A percentile compares a stretch with the other conserved stretches of the same genome.
These are phyloP conservation scores for Zootoca vivipara DNA, from an alignment of 2,113 vertebrate genomes.

Conservation along the genomic window DNA sequence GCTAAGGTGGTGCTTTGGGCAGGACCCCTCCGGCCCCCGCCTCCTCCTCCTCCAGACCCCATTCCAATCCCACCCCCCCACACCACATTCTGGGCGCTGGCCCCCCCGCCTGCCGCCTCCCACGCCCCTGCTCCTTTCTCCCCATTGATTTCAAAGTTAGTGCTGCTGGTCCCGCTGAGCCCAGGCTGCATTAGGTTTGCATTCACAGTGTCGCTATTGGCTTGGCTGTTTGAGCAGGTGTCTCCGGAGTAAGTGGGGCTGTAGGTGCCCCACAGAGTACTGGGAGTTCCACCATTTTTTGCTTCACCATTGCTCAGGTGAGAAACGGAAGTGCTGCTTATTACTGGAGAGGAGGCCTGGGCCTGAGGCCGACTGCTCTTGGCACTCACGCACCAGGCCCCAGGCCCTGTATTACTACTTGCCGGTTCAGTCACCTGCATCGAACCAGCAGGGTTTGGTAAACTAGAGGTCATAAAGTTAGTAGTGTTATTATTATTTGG, in stretches of 20 bases:
- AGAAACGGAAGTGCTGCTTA: slow-evolving; percentile 88
- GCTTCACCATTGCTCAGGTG: slow-evolving; percentile 88
- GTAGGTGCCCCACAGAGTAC: slow-evolving; percentile 88
- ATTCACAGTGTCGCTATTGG: slow-evolving; percentile 97
- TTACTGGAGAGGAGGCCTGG: slow-evolving; percentile 84
- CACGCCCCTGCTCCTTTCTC: slow-evolving; percentile 84
- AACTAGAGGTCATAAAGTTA: slow-evolving; percentile 99
- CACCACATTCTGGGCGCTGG: slow-evolving; percentile 75
- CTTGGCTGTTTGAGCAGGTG: slow-evolving; percentile 86
- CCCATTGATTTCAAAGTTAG: slow-evolving; percentile 86
- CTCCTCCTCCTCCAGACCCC: slow-evolving; percentile 81
- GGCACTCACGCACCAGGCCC: slow-evolving; percentile 85
- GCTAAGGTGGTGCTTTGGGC: slow-evolving; percentile 79
- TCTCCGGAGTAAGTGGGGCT: slow-evolving; percentile 90
- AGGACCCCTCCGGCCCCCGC: slow-evolving; percentile 81
- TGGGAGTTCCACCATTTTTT: slow-evolving; percentile 82
- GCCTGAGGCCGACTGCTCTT: slow-evolving; percentile 83
- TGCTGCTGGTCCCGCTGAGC: slow-evolving; percentile 81
- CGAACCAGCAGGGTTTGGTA: slow-evolving; percentile 96
- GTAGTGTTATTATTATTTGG: slow-evolving; percentile 99
- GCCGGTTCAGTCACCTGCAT: slow-evolving; percentile 87
- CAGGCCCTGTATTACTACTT: slow-evolving; percentile 74
- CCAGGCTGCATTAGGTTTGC: slow-evolving; percentile 91
- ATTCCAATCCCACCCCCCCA: slow-evolving; percentile 81
- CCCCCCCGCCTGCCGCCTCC: slow-evolving; percentile 83